Evolutionary conservation across 2,797 vertebrate genomes (phyloP), one percentile per base, ranked within the genome.

Genomic region (Halcyon badia): DNA sequence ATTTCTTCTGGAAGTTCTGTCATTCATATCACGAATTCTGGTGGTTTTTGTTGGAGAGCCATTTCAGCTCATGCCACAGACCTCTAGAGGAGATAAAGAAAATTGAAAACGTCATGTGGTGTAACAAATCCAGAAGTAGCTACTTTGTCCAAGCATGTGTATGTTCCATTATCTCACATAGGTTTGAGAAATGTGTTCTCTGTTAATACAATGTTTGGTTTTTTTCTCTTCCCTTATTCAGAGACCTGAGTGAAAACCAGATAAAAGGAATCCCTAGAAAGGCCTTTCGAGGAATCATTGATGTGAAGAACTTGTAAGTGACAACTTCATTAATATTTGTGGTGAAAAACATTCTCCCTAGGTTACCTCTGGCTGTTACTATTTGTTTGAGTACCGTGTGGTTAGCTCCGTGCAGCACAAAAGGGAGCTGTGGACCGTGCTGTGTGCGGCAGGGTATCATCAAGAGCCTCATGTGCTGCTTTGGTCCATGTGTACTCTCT

Each of bases 301-400:
- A 98, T n/a, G 99, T 99, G 96, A 99, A 99, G 98, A 99, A 99
- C 98, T 98, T 99, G 99, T 99, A 98, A 99, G 99, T 99, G 84
- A 69, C 37, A 17, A 82, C 91, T 94, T 82, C 54, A 51, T 96
- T 93, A 70, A 75, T 97, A 57, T 79, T 82, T 79, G 75, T 73
- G 37, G 42, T 88, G 79, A 33, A 92, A 78, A 37, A n/a, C 54
- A 20, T 91, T 93, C 71, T 85, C 35, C 65, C 48, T 39, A 9
- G 1, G 4, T 82, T 84, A 14, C 11, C 22, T 66, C 41, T 83
- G 76, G 44, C 83, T 81, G 57, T 49, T 78, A 1, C 7, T 42
- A 2, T 58, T 60, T 46, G 33, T 84, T 57, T 69, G 42, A 62
- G 15, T 37, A 3, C 19, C 0, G 1, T 1, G 1, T 42, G 26